Evolutionary conservation across 1,140 invertebrate species (phyloP).

Genomic region (Microvelia longipes): DNA sequence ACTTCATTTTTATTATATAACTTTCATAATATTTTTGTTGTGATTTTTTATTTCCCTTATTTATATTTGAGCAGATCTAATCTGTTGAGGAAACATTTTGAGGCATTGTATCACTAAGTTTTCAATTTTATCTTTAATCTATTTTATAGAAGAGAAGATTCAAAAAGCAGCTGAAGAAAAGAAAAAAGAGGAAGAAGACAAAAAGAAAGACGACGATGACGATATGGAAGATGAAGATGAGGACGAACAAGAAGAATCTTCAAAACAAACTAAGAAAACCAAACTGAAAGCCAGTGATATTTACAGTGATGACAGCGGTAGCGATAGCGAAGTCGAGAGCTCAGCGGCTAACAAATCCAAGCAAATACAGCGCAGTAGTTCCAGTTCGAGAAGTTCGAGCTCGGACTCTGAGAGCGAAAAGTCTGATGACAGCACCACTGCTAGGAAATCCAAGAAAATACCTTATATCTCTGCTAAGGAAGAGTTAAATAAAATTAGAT

Average conservation of each 20-base stretch:
- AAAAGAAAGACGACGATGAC: constrained; percentile 28
- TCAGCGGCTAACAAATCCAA: constrained; percentile 20
- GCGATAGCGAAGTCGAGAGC: constrained; percentile 41
- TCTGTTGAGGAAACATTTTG: too few relatives aligned
- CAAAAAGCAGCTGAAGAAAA: constrained; percentile 37
- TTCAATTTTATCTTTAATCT: background rate
- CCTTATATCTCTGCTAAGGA: constrained; percentile 54
- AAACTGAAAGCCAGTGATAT: constrained; percentile 85
- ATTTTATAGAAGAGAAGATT: constrained; percentile 35
- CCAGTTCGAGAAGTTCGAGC: constrained; percentile 25
- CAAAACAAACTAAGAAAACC: constrained; percentile 36
- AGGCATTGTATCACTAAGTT: too few relatives aligned
- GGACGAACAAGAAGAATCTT: constrained; percentile 30
- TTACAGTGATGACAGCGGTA: constrained; percentile 87
- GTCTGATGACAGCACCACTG: constrained; percentile 25
- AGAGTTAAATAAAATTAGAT: constrained; percentile 71
- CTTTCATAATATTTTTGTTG: too few relatives aligned
- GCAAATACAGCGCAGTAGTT: constrained; percentile 20
- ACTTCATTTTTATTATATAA: too few relatives aligned
- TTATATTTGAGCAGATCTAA: too few relatives aligned
- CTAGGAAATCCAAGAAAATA: constrained; percentile 36
- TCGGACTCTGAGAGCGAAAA: constrained; percentile 37
- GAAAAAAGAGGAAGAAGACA: constrained; percentile 33
- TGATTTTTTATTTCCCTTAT: too few relatives aligned
- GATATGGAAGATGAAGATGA: constrained; percentile 40